These are phyloP conservation scores for Drosophila putrida DNA, from an alignment of 2,888 invertebrate species.

Conservation along the genomic window DNA sequence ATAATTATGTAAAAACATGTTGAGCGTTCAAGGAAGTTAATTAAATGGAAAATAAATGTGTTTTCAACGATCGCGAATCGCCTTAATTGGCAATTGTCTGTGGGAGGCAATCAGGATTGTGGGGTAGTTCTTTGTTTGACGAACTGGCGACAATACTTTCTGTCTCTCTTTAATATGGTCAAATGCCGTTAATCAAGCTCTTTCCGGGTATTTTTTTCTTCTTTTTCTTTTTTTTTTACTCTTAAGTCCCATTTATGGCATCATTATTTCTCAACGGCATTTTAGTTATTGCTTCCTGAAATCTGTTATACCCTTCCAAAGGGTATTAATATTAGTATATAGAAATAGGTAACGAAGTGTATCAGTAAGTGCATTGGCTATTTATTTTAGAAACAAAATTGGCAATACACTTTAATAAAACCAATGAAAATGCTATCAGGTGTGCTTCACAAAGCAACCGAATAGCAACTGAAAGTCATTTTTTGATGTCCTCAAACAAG, in stretches of 20 bases:
- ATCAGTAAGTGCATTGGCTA: too few relatives aligned
- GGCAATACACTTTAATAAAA: too few relatives aligned
- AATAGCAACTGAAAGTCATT: too few relatives aligned
- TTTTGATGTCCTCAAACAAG: too few relatives aligned
- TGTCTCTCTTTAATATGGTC: constrained; percentile 16
- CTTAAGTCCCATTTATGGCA: constrained; percentile 24
- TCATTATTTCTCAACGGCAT: constrained; percentile 16
- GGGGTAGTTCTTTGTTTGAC: constrained; percentile 38
- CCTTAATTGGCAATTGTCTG: constrained; percentile 63
- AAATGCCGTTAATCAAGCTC: constrained; percentile 41
- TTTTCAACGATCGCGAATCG: constrained; percentile 62
- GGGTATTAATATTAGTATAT: too few relatives aligned
- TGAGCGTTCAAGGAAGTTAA: constrained; percentile 76
- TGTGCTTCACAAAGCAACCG: too few relatives aligned
- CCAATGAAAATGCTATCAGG: too few relatives aligned
- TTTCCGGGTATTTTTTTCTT: constrained; percentile 48
- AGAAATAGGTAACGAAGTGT: too few relatives aligned
- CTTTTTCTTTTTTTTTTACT: not conserved
- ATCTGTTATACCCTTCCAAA: not conserved
- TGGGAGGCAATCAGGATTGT: constrained; percentile 45
- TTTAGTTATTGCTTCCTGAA: constrained; percentile 26
- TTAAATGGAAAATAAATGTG: constrained; percentile 76
- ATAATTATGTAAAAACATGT: constrained; percentile 77
- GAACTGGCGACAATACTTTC: constrained; percentile 29
- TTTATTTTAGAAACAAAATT: too few relatives aligned